Conservation (phyloP, 2,797 vertebrate genomes). For the Pseudotriccus pelzelni region DNA sequence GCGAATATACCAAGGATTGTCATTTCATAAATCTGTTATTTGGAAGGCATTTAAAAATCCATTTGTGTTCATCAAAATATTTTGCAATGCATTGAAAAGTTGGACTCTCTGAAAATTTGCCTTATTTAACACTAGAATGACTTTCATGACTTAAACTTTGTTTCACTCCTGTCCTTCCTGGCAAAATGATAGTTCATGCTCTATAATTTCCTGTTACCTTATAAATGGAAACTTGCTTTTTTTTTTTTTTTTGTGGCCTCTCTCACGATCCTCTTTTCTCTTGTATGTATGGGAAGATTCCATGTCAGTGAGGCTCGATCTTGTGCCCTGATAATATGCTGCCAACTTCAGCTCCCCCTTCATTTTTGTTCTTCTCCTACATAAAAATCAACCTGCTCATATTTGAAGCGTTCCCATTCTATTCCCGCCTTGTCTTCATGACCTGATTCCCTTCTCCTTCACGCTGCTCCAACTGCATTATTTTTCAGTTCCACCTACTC, state of each 20-base stretch:
- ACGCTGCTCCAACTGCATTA: not conserved
- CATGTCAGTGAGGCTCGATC: not conserved
- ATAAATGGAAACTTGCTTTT: not conserved
- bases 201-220: not conserved
- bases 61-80: not conserved
- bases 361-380: constrained; percentile 38
- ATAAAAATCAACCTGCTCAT: constrained; percentile 6
- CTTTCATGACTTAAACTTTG: not conserved
- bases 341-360: constrained; percentile 31
- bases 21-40: not conserved
- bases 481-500: constrained; percentile 24
- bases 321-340: constrained; percentile 20
- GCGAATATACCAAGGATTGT: not conserved
- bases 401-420: not conserved
- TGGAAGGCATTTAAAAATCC: not conserved
- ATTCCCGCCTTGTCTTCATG: not conserved
- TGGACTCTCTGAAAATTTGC: not conserved
- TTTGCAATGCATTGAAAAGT: not conserved
- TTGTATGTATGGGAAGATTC: not conserved
- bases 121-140: not conserved
- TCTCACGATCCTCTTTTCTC: not conserved
- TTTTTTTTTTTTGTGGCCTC: not conserved
- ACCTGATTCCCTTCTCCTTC: constrained; percentile 27
- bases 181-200: not conserved
- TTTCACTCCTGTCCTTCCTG: not conserved